Evolutionary conservation across 2,888 invertebrate genomes (phyloP).

Genomic region (Sceliomorpha sp.): DNA sequence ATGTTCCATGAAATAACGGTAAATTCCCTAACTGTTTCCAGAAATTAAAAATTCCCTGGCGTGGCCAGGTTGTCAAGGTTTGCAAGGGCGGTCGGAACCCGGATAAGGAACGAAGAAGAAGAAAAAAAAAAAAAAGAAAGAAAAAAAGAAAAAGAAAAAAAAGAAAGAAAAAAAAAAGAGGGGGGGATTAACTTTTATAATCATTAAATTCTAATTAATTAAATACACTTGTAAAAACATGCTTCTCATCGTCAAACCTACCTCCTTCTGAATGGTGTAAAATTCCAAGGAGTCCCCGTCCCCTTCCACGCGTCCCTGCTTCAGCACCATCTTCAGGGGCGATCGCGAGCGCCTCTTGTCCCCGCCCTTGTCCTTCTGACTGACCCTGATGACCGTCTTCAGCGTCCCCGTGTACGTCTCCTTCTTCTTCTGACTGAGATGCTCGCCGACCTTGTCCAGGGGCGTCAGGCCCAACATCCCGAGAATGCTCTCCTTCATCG

Average conservation of each 20-base stretch:
- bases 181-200: too few relatives aligned
- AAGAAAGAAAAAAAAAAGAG: too few relatives aligned
- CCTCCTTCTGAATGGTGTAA: constrained; percentile 88
- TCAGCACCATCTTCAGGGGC: constrained; percentile 89
- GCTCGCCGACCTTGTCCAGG: constrained; percentile 85
- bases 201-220: too few relatives aligned
- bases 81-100: too few relatives aligned
- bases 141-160: too few relatives aligned
- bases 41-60: too few relatives aligned
- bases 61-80: too few relatives aligned
- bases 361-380: constrained; percentile 79
- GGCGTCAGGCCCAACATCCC: constrained; percentile 88
- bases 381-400: constrained; percentile 90
- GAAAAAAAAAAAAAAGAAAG: too few relatives aligned
- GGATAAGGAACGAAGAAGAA: too few relatives aligned
- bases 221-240: too few relatives aligned
- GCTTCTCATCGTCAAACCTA: constrained; percentile 68
- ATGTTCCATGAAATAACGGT: too few relatives aligned
- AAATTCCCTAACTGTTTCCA: too few relatives aligned
- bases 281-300: constrained; percentile 81
- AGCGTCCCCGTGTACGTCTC: constrained; percentile 88
- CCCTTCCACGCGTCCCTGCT: constrained; percentile 82
- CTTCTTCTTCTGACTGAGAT: constrained; percentile 80
- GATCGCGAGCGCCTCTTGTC: constrained; percentile 86
- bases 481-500: constrained; percentile 87